Conservation (phyloP, 2,888 invertebrate genomes). For the Eupithecia dodoneata region DNA sequence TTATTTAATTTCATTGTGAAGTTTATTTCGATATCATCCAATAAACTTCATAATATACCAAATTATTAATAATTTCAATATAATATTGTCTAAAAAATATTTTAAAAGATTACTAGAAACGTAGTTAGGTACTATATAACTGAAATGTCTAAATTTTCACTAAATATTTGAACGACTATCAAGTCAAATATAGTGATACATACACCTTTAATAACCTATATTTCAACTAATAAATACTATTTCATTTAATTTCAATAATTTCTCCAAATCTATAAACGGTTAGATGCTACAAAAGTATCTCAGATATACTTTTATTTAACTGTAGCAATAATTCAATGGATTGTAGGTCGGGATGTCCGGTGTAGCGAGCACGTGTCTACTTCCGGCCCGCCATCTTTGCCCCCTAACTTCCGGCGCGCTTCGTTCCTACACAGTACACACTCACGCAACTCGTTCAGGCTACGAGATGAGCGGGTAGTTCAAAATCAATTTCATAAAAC, state of each 20-base stretch:
- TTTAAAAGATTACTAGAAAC: too few species aligned
- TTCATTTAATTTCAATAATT: background rate
- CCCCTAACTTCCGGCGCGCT: slow-evolving; percentile 71
- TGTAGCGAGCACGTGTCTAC: slow-evolving; percentile 80
- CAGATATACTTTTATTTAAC: slow-evolving; percentile 51
- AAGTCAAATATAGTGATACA: too few species aligned
- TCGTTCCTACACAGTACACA: slow-evolving; percentile 68
- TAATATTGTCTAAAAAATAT: too few species aligned
- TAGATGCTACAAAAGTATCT: slow-evolving; percentile 1
- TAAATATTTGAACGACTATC: too few species aligned
- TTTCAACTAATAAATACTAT: too few species aligned
- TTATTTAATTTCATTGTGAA: background rate
- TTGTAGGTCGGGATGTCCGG: slow-evolving; percentile 76
- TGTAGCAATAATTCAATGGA: slow-evolving; percentile 76
- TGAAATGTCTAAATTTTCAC: too few species aligned
- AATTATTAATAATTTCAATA: too few species aligned
- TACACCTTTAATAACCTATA: too few species aligned
- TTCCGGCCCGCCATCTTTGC: slow-evolving; percentile 82
- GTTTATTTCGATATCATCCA: background rate
- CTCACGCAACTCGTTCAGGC: slow-evolving; percentile 79
- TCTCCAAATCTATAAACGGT: background rate
- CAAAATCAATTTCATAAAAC: background rate
- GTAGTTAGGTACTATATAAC: too few species aligned
- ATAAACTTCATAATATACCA: background rate
- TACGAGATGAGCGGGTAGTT: slow-evolving; percentile 48